Conservation (phyloP, 2,113 vertebrate species). For the Orycteropus afer region DNA sequence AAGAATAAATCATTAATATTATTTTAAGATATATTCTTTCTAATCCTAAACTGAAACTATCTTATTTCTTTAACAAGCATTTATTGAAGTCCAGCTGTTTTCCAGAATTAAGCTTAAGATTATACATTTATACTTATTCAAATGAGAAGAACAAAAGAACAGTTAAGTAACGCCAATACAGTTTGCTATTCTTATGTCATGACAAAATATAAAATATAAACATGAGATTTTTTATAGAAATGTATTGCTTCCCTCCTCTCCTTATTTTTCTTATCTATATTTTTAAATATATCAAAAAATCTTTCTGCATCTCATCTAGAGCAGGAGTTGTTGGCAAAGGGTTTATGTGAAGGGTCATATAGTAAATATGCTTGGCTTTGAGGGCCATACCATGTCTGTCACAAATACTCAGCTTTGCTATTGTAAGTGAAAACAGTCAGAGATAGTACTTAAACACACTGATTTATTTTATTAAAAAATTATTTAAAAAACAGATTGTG, state of each 20-base stretch:
- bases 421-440: background rate
- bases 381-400: too few species aligned
- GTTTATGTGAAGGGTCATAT: background rate
- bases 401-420: too few species aligned
- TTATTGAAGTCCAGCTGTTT: background rate
- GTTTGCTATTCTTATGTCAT: background rate
- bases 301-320: background rate
- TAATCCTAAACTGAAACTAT: background rate
- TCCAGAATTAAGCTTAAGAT: background rate
- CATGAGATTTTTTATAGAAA: background rate
- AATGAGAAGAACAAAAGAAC: background rate
- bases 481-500: background rate
- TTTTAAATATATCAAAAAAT: constrained; percentile 3
- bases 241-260: background rate
- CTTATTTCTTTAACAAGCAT: constrained; percentile 13
- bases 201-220: background rate
- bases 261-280: background rate
- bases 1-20: constrained; percentile 1
- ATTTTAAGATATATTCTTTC: background rate
- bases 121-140: constrained; percentile 18
- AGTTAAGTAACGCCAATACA: background rate
- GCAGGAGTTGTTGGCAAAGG: background rate
- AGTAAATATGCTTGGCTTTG: too few species aligned
- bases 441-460: background rate
- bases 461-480: too few species aligned